Evolutionary conservation across 2,797 vertebrate species (phyloP).

Genomic region (Sebastes hopkinsi): DNA sequence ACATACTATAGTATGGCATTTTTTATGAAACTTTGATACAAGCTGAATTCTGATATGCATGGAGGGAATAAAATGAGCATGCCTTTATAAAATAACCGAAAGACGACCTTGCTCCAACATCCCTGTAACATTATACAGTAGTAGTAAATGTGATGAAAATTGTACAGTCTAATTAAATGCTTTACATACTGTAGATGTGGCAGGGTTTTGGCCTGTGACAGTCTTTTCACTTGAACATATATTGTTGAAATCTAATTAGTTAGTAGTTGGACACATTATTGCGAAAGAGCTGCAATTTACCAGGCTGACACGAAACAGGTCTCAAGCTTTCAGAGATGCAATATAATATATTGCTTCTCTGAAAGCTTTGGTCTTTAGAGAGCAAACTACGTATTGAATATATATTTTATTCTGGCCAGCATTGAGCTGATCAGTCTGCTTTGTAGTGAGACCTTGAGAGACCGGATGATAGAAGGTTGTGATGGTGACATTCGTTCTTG

Average conservation of each 20-base stretch:
- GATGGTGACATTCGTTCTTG: not conserved
- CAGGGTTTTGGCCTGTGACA: not conserved
- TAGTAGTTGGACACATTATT: not conserved
- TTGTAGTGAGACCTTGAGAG: not conserved
- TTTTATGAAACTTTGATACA: not conserved
- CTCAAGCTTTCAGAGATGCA: not conserved
- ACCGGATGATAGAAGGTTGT: not conserved
- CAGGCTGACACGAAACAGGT: not conserved
- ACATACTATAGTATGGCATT: not conserved
- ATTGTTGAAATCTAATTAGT: slow-evolving; percentile 3
- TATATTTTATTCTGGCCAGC: not conserved
- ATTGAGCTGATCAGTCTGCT: not conserved
- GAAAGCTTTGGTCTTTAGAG: too few species aligned
- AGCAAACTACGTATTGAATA: too few species aligned
- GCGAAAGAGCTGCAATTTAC: not conserved
- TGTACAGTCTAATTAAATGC: not conserved
- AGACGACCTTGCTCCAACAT: not conserved
- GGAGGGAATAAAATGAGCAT: not conserved
- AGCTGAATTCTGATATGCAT: not conserved
- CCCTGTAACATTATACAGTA: not conserved
- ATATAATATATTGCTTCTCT: not conserved
- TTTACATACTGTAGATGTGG: not conserved
- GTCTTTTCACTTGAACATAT: not conserved
- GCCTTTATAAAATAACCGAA: not conserved
- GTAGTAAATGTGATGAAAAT: not conserved